Evolutionary conservation across 2,797 vertebrate genomes (phyloP).

Genomic region (Nothura maculosa): DNA sequence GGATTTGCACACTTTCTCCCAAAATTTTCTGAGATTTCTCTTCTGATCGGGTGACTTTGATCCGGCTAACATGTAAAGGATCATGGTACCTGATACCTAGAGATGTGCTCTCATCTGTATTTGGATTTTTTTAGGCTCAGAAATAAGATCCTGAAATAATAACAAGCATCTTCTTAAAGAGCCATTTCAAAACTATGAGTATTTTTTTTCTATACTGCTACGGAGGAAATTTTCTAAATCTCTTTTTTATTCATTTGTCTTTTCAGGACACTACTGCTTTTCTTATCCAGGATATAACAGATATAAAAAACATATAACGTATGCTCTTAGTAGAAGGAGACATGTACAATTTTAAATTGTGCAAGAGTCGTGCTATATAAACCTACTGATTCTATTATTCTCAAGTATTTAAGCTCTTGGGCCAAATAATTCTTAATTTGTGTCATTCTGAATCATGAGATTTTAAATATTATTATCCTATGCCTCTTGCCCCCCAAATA

Average conservation of each 20-base stretch:
- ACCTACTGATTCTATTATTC: not conserved
- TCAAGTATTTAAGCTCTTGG: not conserved
- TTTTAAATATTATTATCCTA: constrained; percentile 30
- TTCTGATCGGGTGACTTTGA: not conserved
- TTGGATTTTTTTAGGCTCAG: not conserved
- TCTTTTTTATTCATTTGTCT: not conserved
- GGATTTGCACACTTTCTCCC: not conserved
- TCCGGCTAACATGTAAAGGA: not conserved
- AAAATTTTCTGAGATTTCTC: not conserved
- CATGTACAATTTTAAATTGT: not conserved
- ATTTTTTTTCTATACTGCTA: fast-evolving
- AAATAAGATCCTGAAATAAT: not conserved
- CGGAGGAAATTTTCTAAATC: not conserved
- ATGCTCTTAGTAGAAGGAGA: not conserved
- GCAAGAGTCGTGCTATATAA: not conserved
- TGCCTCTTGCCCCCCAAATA: constrained; percentile 13
- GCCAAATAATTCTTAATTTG: not conserved
- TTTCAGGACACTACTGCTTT: not conserved
- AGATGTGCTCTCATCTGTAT: not conserved
- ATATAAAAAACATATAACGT: fast-evolving
- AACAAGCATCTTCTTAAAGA: not conserved
- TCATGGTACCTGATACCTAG: not conserved
- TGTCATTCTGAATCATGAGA: not conserved
- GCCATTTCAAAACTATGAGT: no score
- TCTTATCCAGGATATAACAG: not conserved